phyloP scores from a whole-genome alignment of 2,113 vertebrate species.

The Chloropsis cyanopogon region DNA sequence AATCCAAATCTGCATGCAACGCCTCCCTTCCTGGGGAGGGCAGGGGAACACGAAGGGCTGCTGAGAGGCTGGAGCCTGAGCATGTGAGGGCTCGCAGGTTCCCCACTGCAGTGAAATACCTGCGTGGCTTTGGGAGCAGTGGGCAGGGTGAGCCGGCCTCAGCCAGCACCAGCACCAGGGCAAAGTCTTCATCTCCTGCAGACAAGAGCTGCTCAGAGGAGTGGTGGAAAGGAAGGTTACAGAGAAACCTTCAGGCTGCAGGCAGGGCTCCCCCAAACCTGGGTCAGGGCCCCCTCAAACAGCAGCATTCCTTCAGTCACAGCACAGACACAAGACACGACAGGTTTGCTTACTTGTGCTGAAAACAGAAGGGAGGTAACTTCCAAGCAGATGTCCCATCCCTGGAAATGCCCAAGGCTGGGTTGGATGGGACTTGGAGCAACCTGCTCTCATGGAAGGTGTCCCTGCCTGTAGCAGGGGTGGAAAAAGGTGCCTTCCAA shows the following conservation, averaged over 20 bases:
- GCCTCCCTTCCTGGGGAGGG: background rate
- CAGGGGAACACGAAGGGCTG: background rate
- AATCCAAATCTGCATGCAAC: background rate
- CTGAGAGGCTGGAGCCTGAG: background rate
- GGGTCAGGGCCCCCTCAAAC: background rate
- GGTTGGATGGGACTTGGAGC: background rate
- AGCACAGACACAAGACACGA: background rate
- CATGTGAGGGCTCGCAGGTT: fast-evolving
- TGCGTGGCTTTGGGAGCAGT: background rate
- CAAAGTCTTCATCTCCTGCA: background rate
- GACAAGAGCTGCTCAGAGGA: background rate
- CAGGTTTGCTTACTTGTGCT: background rate
- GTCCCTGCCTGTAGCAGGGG: background rate
- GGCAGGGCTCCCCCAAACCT: no score
- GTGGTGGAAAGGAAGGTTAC: background rate
- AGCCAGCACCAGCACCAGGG: background rate
- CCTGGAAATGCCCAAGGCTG: background rate
- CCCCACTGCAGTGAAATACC: background rate
- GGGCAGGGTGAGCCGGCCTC: background rate
- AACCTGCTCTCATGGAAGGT: background rate
- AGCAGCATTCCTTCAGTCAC: background rate
- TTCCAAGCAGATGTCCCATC: background rate
- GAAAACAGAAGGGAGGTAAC: background rate
- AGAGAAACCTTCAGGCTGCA: background rate
- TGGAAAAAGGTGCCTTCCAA: background rate